Evolutionary conservation across 2,113 vertebrate genomes (phyloP).

Genomic region (Grammomys dolichurus): DNA sequence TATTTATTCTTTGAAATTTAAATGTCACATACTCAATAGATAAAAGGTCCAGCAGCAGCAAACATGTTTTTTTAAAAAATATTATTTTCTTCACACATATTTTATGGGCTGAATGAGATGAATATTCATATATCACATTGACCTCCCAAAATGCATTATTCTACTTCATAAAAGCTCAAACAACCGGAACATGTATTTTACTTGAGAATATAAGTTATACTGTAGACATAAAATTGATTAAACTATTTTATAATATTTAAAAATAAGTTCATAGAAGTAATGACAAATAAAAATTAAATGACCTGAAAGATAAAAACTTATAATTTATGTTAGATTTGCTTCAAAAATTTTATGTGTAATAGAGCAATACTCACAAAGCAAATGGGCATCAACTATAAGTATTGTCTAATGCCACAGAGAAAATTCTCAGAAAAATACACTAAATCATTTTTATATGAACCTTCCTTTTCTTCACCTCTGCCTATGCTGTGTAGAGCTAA

Average conservation of each 20-base stretch:
- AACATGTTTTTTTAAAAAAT: not conserved
- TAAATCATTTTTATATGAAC: not conserved
- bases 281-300: slow-evolving; percentile 24
- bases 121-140: slow-evolving; percentile 7
- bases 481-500: not conserved
- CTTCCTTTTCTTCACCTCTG: not conserved
- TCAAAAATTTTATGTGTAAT: not conserved
- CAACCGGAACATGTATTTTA: not conserved
- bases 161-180: not conserved
- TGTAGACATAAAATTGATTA: slow-evolving; percentile 9
- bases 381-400: not conserved
- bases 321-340: not conserved
- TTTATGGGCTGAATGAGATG: slow-evolving; percentile 14
- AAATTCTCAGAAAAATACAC: not conserved
- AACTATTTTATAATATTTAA: slow-evolving; percentile 47
- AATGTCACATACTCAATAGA: not conserved
- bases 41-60: not conserved
- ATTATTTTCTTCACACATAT: not conserved
- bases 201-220: slow-evolving; percentile 44
- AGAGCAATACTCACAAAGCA: not conserved
- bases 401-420: not conserved
- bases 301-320: not conserved
- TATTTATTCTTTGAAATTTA: not conserved
- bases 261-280: not conserved
- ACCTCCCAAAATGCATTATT: not conserved